Base-by-base conservation (phyloP, 2,797 vertebrate species). In the Phalanger gymnotis region DNA sequence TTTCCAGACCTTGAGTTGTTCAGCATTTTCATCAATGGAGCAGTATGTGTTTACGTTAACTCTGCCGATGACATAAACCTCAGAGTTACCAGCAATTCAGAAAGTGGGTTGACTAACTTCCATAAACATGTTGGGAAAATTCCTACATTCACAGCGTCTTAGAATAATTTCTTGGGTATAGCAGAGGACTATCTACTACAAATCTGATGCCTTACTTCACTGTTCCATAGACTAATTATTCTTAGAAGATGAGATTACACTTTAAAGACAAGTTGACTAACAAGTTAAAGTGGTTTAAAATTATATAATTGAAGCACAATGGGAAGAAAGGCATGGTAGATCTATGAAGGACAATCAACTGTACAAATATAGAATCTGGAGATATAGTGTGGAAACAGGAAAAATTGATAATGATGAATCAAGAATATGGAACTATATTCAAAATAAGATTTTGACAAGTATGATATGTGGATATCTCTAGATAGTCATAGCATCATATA, bases 71-170 rank as follows among this genome's bases (percentile, higher is more conserved):
- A n/a, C 27, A 81, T 81, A 51, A 90, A 3, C 2, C 4, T 0
- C 53, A 19, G 40, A 22, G 10, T 28, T 52, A 0, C 19, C 40
- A 40, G 56, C n/a, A 4, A 12, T 6, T 22, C 30, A 56, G 22
- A 47, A 81, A 81, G 73, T 47, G 40, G 40, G 73, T 27, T 81
- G 40, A 25, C 40, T 7, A 87, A 14, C 10, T 61, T n/a, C 34
- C 25, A 53, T 22, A 11, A 73, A 52, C 40, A 27, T 66, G 0
- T 51, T 16, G 55, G 7, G 16, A 2, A 11, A 34, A 57, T 0
- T 5, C 54, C 34, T 31, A 10, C 28, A 27, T 55, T 13, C 25
- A 1, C 2, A 0, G 10, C 5, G 0, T 66, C 56, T 73, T 5
- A 10, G 66, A 10, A 3, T 16, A 40, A 92, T 54, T n/a, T 22